Conservation (phyloP, 2,797 vertebrate species). For the Benthosema pterotum region DNA sequence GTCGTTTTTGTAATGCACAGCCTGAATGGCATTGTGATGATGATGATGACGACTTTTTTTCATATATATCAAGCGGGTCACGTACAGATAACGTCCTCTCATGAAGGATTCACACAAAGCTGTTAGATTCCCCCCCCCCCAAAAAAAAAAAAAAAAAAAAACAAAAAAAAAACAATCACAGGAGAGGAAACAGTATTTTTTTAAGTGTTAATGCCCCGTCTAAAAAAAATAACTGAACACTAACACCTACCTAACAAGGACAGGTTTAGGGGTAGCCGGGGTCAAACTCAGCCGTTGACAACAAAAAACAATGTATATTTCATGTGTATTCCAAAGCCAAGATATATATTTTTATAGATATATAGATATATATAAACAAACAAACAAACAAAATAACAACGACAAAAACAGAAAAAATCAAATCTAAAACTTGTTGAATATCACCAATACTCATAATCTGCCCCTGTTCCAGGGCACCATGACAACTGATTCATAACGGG, state of each 20-base stretch:
- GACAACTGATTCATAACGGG: conserved; percentile 53
- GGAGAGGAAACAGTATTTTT: conserved; percentile 76
- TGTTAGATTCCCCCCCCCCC: conserved; percentile 68
- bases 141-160: conserved; percentile 45
- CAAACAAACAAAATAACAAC: neutral
- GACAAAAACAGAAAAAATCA: conserved; percentile 36
- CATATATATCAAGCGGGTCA: too few species aligned
- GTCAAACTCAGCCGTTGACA: conserved; percentile 45
- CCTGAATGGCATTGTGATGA: conserved; percentile 44
- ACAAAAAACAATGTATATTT: conserved; percentile 45
- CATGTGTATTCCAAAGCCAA: conserved; percentile 56
- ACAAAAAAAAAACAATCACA: conserved; percentile 64
- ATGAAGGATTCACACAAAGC: conserved; percentile 55
- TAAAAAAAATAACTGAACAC: conserved; percentile 71
- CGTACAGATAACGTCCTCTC: conserved; percentile 24
- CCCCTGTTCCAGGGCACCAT: conserved; percentile 55
- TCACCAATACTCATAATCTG: conserved; percentile 65
- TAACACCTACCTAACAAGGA: conserved; percentile 50
- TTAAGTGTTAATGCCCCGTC: conserved; percentile 70
- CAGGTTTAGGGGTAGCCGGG: conserved; percentile 33
- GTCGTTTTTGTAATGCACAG: conserved; percentile 25
- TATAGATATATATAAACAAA: conserved; percentile 24
- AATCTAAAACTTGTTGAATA: conserved; percentile 53
- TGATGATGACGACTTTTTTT: conserved; percentile 31
- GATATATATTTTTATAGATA: conserved; percentile 62